These are phyloP conservation scores for Agrilus biguttatus DNA, from an alignment of 2,888 invertebrate genomes.

Conservation along the genomic window DNA sequence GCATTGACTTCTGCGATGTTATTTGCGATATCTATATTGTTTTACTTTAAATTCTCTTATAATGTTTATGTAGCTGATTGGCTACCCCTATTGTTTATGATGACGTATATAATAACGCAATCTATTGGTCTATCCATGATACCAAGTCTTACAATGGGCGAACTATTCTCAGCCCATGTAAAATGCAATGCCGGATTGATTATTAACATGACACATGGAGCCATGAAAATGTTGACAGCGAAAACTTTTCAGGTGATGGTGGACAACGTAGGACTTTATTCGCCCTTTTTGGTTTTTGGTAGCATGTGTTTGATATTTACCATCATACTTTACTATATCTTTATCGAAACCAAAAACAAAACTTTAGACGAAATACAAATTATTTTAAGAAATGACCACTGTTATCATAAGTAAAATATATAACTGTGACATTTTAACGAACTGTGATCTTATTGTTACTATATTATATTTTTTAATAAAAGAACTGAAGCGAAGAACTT, in stretches of 20 bases:
- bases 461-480: too few species aligned
- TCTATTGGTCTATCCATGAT: conserved; percentile 14
- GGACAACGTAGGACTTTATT: conserved; percentile 16
- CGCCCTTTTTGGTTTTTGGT: conserved; percentile 19
- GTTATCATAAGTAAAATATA: too few species aligned
- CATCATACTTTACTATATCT: conserved; percentile 16
- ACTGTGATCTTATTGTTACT: too few species aligned
- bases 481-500: too few species aligned
- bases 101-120: conserved; percentile 13
- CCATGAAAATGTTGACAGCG: conserved; percentile 13
- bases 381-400: conserved; percentile 8
- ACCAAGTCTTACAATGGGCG: conserved; percentile 15
- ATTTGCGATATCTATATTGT: too few species aligned
- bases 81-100: conserved; percentile 12
- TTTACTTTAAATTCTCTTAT: conserved; percentile 1
- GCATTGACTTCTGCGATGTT: too few species aligned
- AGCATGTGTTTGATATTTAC: conserved; percentile 14
- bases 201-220: conserved; percentile 14
- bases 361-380: conserved; percentile 19
- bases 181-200: conserved; percentile 17
- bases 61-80: conserved; percentile 11
- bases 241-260: conserved; percentile 19
- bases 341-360: conserved; percentile 22
- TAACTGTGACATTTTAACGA: too few species aligned
- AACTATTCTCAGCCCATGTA: conserved; percentile 17